phyloP scores from a whole-genome alignment of 2,888 invertebrate species.

The Dasypolia templi region DNA sequence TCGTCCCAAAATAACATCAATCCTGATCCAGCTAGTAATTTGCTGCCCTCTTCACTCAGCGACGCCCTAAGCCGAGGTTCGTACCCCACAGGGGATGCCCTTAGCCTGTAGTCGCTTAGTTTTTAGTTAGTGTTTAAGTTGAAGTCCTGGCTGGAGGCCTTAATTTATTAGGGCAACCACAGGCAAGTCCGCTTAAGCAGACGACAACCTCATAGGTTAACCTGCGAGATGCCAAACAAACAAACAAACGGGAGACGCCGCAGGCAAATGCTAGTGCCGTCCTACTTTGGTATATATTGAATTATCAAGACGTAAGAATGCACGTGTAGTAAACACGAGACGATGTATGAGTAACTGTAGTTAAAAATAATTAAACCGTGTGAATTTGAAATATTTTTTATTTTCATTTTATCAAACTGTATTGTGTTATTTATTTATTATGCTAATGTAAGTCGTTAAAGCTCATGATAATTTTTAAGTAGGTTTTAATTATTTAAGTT shows the following conservation, averaged over 20 bases:
- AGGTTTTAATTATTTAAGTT: background rate
- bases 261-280: background rate
- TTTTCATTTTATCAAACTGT: background rate
- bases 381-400: constrained; percentile 3
- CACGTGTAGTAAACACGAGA: constrained; percentile 14
- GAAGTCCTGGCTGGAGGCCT: no score
- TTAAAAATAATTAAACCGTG: background rate
- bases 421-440: background rate
- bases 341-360: background rate
- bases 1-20: no score
- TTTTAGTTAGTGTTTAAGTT: no score
- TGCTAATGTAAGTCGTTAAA: background rate
- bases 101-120: no score
- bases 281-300: background rate
- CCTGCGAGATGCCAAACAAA: no score
- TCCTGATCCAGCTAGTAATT: no score
- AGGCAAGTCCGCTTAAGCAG: no score
- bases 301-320: background rate
- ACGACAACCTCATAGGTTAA: no score
- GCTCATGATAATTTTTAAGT: background rate
- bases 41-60: no score
- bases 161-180: no score
- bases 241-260: background rate
- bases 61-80: no score
- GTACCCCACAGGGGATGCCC: no score